Conservation (phyloP, 1,140 invertebrate genomes). For the Acromyrmex heyeri region DNA sequence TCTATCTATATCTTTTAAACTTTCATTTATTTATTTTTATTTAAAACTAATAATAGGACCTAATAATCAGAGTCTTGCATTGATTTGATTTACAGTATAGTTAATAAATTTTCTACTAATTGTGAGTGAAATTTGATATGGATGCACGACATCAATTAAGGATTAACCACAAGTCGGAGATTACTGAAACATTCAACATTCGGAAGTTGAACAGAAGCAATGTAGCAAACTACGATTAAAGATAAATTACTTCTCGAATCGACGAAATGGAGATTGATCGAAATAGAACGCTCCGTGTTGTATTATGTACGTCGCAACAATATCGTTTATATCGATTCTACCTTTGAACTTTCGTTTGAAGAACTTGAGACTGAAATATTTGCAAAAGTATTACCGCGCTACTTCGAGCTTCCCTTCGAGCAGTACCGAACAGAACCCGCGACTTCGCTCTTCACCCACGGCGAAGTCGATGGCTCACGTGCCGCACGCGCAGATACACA, state of each 20-base stretch:
- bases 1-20: too few species aligned
- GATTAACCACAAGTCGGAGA: background rate
- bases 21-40: too few species aligned
- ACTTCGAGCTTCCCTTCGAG: too few species aligned
- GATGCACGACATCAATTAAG: too few species aligned
- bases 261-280: background rate
- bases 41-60: too few species aligned
- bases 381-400: background rate
- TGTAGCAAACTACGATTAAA: background rate
- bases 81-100: too few species aligned
- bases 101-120: too few species aligned
- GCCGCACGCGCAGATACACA: constrained; percentile 49
- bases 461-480: constrained; percentile 48
- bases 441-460: constrained; percentile 32
- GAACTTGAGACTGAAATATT: constrained; percentile 1
- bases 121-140: too few species aligned
- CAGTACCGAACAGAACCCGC: background rate
- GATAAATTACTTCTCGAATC: background rate
- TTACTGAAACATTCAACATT: background rate
- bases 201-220: background rate
- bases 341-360: constrained; percentile 9
- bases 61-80: too few species aligned
- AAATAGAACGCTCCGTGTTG: background rate
- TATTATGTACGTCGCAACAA: background rate
- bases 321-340: constrained; percentile 12